Evolutionary conservation across 2,113 vertebrate species (phyloP).

Genomic region (Circaetus cinerascens): DNA sequence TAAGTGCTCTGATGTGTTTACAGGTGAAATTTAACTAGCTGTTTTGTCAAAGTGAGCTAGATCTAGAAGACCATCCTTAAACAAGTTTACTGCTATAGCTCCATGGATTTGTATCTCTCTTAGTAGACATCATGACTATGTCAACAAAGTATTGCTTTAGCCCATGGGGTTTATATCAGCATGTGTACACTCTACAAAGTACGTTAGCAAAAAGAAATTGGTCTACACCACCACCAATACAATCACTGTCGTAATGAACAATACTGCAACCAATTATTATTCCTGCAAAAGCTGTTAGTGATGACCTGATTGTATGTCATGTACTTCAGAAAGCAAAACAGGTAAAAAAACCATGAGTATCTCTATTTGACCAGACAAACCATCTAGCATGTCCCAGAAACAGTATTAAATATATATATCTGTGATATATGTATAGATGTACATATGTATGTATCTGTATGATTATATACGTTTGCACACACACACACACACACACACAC

Average conservation of each 20-base stretch:
- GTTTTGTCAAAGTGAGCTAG: background rate
- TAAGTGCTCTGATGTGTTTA: background rate
- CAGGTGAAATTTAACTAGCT: background rate
- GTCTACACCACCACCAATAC: background rate
- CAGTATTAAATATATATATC: background rate
- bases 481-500: background rate
- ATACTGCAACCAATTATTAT: background rate
- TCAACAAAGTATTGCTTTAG: background rate
- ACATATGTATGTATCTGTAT: background rate
- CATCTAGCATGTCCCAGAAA: background rate
- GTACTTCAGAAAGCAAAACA: background rate
- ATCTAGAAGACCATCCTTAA: background rate
- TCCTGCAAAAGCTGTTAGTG: background rate
- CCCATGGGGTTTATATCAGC: background rate
- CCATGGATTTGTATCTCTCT: background rate
- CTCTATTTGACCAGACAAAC: background rate
- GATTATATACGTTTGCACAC: background rate
- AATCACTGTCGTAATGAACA: background rate
- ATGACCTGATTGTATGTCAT: background rate
- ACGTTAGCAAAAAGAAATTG: background rate
- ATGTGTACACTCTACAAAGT: background rate
- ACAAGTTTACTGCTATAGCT: background rate
- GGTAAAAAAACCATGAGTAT: fast-evolving
- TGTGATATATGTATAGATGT: background rate
- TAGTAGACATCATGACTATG: background rate